These are phyloP conservation scores for Anthonomus grandis DNA, from an alignment of 1,140 invertebrate species.

Conservation along the genomic window DNA sequence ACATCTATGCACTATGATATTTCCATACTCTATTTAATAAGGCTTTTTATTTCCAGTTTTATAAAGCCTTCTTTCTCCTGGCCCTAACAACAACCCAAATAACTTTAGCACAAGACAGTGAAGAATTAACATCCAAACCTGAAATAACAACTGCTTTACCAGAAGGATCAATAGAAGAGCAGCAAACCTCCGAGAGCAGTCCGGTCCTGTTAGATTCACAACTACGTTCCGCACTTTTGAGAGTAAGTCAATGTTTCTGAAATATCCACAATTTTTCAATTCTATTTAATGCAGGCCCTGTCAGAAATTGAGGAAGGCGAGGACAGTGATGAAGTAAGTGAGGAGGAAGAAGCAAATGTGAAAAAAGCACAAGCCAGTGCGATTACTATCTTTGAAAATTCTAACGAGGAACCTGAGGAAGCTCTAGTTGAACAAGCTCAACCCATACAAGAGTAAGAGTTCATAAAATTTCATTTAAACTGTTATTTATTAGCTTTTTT, in stretches of 20 bases:
- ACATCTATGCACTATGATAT: too few relatives aligned
- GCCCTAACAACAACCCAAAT: not conserved
- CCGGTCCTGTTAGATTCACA: constrained; percentile 37
- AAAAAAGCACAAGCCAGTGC: constrained; percentile 39
- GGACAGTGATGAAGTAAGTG: constrained; percentile 13
- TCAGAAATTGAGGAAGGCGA: constrained; percentile 39
- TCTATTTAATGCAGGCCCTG: constrained; percentile 35
- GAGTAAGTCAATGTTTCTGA: constrained; percentile 20
- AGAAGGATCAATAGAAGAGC: constrained; percentile 15
- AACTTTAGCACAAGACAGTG: constrained; percentile 12
- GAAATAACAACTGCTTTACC: not conserved
- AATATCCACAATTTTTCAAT: constrained; percentile 9
- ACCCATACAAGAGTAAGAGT: too few relatives aligned
- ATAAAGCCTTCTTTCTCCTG: constrained; percentile 4
- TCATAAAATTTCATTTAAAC: too few relatives aligned
- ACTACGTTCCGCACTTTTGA: constrained; percentile 40
- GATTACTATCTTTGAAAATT: constrained; percentile 28
- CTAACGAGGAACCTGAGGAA: not conserved
- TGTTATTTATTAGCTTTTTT: too few relatives aligned
- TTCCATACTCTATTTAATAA: too few relatives aligned
- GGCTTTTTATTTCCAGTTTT: too few relatives aligned
- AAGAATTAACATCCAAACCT: constrained; percentile 7
- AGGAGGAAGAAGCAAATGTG: constrained; percentile 24
- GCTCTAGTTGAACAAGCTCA: not conserved
- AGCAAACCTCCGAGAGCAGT: too few relatives aligned